A percentile compares a stretch with the other conserved stretches of the same genome.
These are phyloP conservation scores for Bicyclus anynana DNA, from an alignment of 1,140 invertebrate genomes.

Conservation along the genomic window DNA sequence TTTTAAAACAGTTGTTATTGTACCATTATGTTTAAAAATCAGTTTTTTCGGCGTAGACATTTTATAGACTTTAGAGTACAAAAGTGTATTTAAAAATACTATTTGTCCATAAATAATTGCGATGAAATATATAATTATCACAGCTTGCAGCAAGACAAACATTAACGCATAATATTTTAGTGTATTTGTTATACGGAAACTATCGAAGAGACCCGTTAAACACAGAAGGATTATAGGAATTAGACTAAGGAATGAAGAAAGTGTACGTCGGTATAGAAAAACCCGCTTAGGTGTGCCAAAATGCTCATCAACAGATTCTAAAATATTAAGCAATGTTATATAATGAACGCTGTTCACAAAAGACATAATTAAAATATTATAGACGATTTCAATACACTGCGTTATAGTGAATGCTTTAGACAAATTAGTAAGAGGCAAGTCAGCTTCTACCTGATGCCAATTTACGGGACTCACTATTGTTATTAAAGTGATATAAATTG, in stretches of 20 bases:
- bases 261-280: conserved; percentile 28
- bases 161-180: conserved; percentile 34
- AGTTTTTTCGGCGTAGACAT: conserved; percentile 23
- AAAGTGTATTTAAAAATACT: conserved; percentile 36
- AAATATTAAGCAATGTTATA: conserved; percentile 37
- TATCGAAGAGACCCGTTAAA: conserved; percentile 28
- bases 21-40: conserved; percentile 23
- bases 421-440: conserved; percentile 47
- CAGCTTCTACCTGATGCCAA: conserved; percentile 34
- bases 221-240: conserved; percentile 26
- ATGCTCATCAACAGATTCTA: conserved; percentile 41
- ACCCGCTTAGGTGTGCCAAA: conserved; percentile 29
- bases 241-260: conserved; percentile 31
- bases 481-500: conserved; percentile 15
- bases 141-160: conserved; percentile 43
- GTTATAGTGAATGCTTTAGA: conserved; percentile 39
- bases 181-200: conserved; percentile 33
- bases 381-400: conserved; percentile 39
- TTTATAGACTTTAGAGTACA: conserved; percentile 31
- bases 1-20: conserved; percentile 25
- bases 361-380: conserved; percentile 34
- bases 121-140: conserved; percentile 35
- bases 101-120: conserved; percentile 40
- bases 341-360: conserved; percentile 36
- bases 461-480: conserved; percentile 12